Evolutionary conservation across 2,797 vertebrate species (phyloP), one percentile per base, ranked within the genome.

Genomic region (Pantherophis vulpinus): DNA sequence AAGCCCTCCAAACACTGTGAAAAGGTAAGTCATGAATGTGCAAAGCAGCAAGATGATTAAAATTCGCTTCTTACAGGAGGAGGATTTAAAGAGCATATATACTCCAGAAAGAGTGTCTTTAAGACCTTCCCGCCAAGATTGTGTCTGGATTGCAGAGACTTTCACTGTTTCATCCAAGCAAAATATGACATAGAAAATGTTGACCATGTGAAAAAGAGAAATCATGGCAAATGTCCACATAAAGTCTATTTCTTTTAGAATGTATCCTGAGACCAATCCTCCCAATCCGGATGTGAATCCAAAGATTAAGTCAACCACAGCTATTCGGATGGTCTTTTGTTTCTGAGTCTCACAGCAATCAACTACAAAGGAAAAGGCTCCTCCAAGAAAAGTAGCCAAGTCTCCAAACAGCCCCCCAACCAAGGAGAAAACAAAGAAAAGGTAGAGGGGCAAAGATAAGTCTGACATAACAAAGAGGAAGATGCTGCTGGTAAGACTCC

Each of bases 321-420:
- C 99, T 97, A 99, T 99, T 89, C 98, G 98, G 2, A 98, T 95
- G 0, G 98, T 99, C 97, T 98, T 99, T 94, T 98, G 98, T 51
- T 95, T 98, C 32, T 97, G 96, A 20, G 98, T 98, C 0, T 98
- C 96, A 37, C 98, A 99, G 54, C 98, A 94, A 86, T 99, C 99
- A 0, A 98, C 98, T 90, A 99, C 96, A 83, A 99, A 99, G 88
- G 99, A 98, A 91, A 99, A 99, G 93, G 98, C 98, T 89, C 98
- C 99, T 0, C 99, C 99, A 2, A 99, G 96, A 89, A 99, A 98
- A 2, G 99, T 98, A 20, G 98, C 98, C 1, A 98, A 60, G 16
- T 99, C 98, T 0, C 99, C 99, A 56, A 98, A 99, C 66, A 99
- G 95, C 8, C 99, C 98, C 70, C 97, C 97, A 89, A 98, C 4